Percentiles rank a stretch among this genome's conserved stretches.
These are phyloP conservation scores for Eurystomus gularis DNA, from an alignment of 2,113 vertebrate species.

Conservation along the genomic window DNA sequence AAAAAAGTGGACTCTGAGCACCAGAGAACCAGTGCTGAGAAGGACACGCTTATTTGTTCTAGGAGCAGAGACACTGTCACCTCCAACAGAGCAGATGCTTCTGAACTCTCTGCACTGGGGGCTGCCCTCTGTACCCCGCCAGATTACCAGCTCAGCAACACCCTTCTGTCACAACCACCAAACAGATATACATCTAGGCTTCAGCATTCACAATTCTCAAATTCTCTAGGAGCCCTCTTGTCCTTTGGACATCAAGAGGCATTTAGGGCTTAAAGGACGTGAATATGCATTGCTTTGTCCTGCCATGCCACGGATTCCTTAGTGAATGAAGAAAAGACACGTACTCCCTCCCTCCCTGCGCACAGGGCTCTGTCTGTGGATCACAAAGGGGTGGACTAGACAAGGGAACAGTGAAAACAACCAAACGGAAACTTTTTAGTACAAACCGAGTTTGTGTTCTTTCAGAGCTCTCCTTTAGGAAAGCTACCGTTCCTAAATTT, in stretches of 20 bases:
- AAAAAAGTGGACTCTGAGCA: background rate
- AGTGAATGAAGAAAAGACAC: slow-evolving; percentile 34
- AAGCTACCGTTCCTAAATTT: slow-evolving; percentile 25
- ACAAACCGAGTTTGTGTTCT: background rate
- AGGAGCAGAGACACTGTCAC: background rate
- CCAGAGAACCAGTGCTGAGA: background rate
- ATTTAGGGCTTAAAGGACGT: slow-evolving; percentile 7
- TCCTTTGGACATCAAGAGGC: slow-evolving; percentile 25
- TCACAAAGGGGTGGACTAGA: background rate
- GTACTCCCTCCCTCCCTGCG: background rate
- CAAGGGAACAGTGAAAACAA: background rate
- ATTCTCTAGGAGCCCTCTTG: slow-evolving; percentile 27
- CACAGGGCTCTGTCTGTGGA: background rate
- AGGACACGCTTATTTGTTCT: background rate
- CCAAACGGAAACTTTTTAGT: background rate
- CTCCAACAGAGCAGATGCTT: background rate
- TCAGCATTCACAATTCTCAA: slow-evolving; percentile 13
- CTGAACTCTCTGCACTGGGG: background rate
- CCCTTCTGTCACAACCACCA: background rate
- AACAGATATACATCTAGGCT: slow-evolving; percentile 15
- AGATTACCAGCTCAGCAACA: background rate
- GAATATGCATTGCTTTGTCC: slow-evolving; percentile 20
- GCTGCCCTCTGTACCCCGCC: background rate
- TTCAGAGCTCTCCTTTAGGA: slow-evolving; percentile 15
- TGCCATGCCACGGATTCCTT: slow-evolving; percentile 26